Evolutionary conservation across 2,113 vertebrate genomes (phyloP), one percentile per base, ranked within the genome.

Genomic region (Lampris megalopsis): DNA sequence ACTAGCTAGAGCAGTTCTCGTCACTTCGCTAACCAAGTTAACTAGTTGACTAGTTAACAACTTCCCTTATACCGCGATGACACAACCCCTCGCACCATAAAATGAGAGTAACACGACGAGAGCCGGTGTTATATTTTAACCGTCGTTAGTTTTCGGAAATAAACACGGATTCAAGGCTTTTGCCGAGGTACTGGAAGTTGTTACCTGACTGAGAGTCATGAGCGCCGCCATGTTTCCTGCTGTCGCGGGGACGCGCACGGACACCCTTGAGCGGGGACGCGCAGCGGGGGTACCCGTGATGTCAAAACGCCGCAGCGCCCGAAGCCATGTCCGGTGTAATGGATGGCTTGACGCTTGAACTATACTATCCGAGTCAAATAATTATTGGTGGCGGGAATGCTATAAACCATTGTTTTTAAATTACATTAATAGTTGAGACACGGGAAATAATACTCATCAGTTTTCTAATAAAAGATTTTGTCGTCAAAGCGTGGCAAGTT

Each of bases 201-300:
- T 92, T 96, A 97, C 96, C 96, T 97, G 96, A 83, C 91, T 89
- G 79, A 96, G 91, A 48, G 96, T 94, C 86, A 96, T 93, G 87
- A 97, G 95, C 93, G 96, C 96, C 89, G 97, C 97, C 96, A 97
- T 98, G 92, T 98, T 97, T 95, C 95, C 96, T 93, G 91, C 84
- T 93, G 85, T 81, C 64, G 73, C 90, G 87, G 73, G 88, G 82
- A 82, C 78, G 93, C 92, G 88, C 91, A 75, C 92, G 88, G 90
- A 75, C 80, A 86, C 88, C 81, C 83, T 78, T 86, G 60, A 56
- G 50, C 80, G 81, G 38, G 75, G 54, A 75, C 89, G 90, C 88
- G 81, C 83, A 65, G 58, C 63, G 57, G n/a, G 41, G 5, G 54
- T 24, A 24, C 24, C 24, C 24, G 24, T 24, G 24, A 24, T 24